Evolutionary conservation across 92 coral and sea anemone genomes (phyloP), one percentile per base, ranked within the genome.

Genomic region (Zoanthus sansibaricus): DNA sequence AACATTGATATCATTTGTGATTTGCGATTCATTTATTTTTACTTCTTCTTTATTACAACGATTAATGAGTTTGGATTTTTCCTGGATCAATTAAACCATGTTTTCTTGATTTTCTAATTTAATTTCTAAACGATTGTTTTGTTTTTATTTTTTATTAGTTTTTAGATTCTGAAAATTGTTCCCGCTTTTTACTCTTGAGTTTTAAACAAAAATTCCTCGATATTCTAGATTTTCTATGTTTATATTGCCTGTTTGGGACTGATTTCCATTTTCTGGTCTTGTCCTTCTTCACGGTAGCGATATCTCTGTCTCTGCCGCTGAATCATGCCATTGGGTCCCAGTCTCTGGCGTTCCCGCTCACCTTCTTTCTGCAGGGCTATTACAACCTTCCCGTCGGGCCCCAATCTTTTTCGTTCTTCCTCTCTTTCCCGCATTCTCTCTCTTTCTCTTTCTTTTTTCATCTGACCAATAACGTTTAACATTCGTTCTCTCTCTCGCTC

Each of bases 261-360:
- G 1, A 33, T 20, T 30, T 9, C 46, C 0, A 30, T 3, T 12
- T 44, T 61, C 70, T 82, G 75, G 14, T 87, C 76, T 44, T 66
- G 74, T 37, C 91, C 91, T 15, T 92, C 83, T 15, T 88, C 92
- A 20, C 94, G 91, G 56, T 66, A 85, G 47, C 97, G 89, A 64
- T 92, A 92, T 68, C 95, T 83, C 70, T 94, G 93, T 69, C 93
- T 86, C 72, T 94, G 89, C 31, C 90, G 90, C 82, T 91, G 76
- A 15, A 86, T 68, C 30, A 16, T 32, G 30, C 93, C 93, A 51
- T 83, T 82, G 16, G 87, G 69, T n/a, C 82, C 91, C 59, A 83
- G 83, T 58, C 78, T 72, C 76, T 89, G 79, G 32, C 94, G 94
- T 82, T 94, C 92, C 25, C 94, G 92, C 62, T 87, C 90, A 49